Percentiles rank a stretch among this genome's conserved stretches.
These are phyloP conservation scores for Theristicus caerulescens DNA, from an alignment of 2,113 vertebrate genomes.

Conservation along the genomic window DNA sequence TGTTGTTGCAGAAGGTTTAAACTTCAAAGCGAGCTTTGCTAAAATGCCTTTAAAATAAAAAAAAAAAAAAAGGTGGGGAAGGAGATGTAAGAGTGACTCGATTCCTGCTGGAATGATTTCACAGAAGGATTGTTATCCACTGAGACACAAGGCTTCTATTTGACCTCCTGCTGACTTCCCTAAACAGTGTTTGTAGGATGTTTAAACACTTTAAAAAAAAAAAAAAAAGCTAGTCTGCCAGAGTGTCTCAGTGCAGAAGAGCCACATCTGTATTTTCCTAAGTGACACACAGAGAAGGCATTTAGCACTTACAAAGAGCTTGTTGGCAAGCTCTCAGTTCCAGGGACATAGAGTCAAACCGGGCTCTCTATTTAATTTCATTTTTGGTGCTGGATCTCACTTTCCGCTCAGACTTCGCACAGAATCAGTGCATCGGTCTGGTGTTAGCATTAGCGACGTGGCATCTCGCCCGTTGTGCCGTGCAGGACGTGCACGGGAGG, in stretches of 20 bases:
- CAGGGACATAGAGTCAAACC: not conserved
- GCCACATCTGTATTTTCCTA: constrained; percentile 9
- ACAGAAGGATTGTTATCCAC: constrained; percentile 53
- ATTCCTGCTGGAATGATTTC: constrained; percentile 56
- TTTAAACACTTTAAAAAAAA: constrained; percentile 12
- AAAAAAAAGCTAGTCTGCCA: not conserved
- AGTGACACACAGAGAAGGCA: constrained; percentile 20
- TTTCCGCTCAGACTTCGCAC: not conserved
- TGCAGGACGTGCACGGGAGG: not conserved
- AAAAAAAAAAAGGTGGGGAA: not conserved
- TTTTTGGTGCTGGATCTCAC: not conserved
- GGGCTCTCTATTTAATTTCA: not conserved
- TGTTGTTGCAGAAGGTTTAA: constrained; percentile 49
- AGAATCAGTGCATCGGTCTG: fast-evolving
- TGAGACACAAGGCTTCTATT: constrained; percentile 52
- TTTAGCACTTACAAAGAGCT: constrained; percentile 9
- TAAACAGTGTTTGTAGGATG: constrained; percentile 55
- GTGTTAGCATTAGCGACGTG: fast-evolving
- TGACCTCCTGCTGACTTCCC: constrained; percentile 61
- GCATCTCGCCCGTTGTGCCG: fast-evolving
- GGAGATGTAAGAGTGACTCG: constrained; percentile 32
- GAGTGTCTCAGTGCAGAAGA: not conserved
- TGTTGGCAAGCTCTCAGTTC: not conserved
- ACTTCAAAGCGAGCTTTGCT: constrained; percentile 57
- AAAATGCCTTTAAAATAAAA: constrained; percentile 43